Percentiles rank a stretch among this genome's conserved stretches.
These are phyloP conservation scores for Lepidotrigona ventralis DNA, from an alignment of 1,140 invertebrate species.

Conservation along the genomic window DNA sequence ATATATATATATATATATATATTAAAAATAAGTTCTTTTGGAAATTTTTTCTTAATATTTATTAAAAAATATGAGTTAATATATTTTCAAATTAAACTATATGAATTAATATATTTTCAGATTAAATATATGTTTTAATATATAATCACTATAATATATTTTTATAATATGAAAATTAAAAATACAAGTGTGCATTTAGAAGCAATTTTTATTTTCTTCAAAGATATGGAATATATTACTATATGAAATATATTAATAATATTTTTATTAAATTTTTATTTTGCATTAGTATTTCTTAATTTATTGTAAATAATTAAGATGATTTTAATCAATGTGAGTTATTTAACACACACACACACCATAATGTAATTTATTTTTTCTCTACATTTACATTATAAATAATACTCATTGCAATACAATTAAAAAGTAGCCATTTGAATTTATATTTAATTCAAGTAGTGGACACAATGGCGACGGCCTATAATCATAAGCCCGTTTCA, in stretches of 20 bases:
- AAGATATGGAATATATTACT: background rate
- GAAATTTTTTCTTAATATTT: background rate
- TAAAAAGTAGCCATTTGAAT: background rate
- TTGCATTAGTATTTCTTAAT: background rate
- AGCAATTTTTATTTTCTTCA: background rate
- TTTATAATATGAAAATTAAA: background rate
- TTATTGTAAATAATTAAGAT: background rate
- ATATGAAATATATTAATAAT: background rate
- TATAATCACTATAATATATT: too few species aligned
- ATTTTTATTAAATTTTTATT: background rate
- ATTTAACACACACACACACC: background rate
- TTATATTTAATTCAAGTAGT: background rate
- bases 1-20: too few species aligned
- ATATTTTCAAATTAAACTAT: background rate
- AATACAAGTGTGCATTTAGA: too few species aligned
- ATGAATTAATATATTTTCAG: background rate
- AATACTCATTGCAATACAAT: background rate
- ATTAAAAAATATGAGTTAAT: background rate
- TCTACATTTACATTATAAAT: background rate
- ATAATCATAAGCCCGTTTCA: background rate
- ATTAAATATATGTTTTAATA: background rate
- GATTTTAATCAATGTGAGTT: background rate
- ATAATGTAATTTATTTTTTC: background rate
- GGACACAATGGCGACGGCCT: background rate
- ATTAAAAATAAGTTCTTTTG: background rate